Percentiles rank a stretch among this genome's conserved stretches.
Conservation (phyloP, 2,797 vertebrate species). For the Okamejei kenojei region DNA sequence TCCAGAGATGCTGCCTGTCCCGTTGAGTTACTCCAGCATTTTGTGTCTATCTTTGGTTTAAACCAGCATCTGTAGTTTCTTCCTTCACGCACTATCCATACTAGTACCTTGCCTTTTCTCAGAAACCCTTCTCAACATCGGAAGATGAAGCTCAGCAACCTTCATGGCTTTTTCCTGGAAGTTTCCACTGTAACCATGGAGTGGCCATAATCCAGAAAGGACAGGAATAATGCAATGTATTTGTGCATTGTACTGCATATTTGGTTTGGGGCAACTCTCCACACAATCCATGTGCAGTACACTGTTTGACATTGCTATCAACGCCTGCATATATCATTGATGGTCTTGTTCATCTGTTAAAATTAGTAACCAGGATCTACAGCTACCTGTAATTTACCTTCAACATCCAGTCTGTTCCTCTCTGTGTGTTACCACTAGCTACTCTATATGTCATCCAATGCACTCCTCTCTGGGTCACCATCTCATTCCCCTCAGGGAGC, state of each 20-base stretch:
- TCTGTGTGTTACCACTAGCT: not conserved
- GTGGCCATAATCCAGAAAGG: not conserved
- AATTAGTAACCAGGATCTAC: not conserved
- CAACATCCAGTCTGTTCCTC: not conserved
- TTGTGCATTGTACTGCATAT: not conserved
- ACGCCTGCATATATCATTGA: not conserved
- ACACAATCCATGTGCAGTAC: not conserved
- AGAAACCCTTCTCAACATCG: not conserved
- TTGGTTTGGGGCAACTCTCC: not conserved
- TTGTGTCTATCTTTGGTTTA: no score
- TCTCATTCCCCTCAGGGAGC: not conserved
- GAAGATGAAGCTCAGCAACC: not conserved
- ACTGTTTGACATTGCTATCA: not conserved
- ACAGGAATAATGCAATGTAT: not conserved
- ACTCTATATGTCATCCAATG: not conserved
- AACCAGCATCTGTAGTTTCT: no score
- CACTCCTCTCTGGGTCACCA: not conserved
- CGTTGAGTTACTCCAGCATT: no score
- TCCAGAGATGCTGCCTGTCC: no score
- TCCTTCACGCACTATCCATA: not conserved
- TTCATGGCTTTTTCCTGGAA: not conserved
- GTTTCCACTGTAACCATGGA: not conserved
- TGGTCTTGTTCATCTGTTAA: not conserved
- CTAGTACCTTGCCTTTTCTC: not conserved
- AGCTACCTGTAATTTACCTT: not conserved